Base-by-base conservation (phyloP, 1,140 invertebrate species). In the Bursaphelenchus mucronatus region DNA sequence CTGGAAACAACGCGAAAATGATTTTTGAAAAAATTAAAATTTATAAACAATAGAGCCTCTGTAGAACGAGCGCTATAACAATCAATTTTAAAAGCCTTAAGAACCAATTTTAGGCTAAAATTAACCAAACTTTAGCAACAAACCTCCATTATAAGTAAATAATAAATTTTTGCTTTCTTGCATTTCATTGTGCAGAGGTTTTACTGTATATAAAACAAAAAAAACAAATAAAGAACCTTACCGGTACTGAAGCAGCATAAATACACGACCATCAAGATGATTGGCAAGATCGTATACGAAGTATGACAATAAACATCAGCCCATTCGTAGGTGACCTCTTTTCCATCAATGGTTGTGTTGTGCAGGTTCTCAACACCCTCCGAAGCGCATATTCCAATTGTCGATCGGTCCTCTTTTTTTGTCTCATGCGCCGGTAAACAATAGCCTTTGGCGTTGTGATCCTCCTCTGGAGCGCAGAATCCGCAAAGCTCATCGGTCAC, bases 231-330 rank as follows among this genome's bases (percentile, higher is more conserved):
- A 2, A n/a, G 43, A 53, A 49, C 1, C 67, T 1, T 68, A 74
- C 74, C 74, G 8, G 51, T 47, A n/a, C 73, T 63, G 55, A 76
- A 76, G 30, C 51, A 73, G 30, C 56, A 63, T 5, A 76, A 59
- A 54, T 76, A 76, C 40, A 76, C 51, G 52, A 78, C 72, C 75
- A 76, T 76, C n/a, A 76, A 49, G 7, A 76, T 54, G 50, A 76
- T 76, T 6, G 74, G 74, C 6, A 72, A n/a, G 8, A 71, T 46
- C 3, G 75, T 76, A 59, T 55, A 76, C 15, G 53, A 52, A 1
- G 67, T 78, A 2, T 64, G 53, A 49, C 74, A 76, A 55, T 76
- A 77, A n/a, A 57, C 52, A 55, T 71, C 63, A 21, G 58, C 67
- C 71, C 71, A 75, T 62, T 75, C 63, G 40, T 61, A 58, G 52